Base-by-base conservation (phyloP, 2,888 invertebrate species). In the Drosophila anomalipes region DNA sequence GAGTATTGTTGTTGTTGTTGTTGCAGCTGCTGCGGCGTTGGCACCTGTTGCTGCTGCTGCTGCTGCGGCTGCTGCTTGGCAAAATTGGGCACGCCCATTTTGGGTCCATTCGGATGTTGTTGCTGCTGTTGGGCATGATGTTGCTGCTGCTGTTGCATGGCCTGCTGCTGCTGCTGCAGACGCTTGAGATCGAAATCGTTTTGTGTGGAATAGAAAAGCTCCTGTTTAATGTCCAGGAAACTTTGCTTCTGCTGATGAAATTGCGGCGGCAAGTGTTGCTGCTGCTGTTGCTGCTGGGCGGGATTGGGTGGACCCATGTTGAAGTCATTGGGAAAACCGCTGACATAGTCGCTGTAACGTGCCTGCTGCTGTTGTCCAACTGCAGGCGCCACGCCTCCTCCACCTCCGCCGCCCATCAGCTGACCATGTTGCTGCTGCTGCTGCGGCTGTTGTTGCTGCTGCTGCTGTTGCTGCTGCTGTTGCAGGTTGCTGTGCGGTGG, bases 331-430 rank as follows among this genome's bases (percentile, higher is more conserved):
- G 92, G 94, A 74, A 95, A 95, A 64, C 95, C 95, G 79, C 94
- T 91, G 89, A 94, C 92, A 91, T 95, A 95, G 83, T 95, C 95
- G 44, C 94, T 95, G 82, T 95, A 95, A 0, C 95, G 95, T 19
- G 93, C 72, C 92, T 60, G 83, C 39, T 79, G 86, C 73, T 63
- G 63, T 19, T 83, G 86, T 12, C 70, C 82, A 22, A 47, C 53
- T 53, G 53, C 9, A 6, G 35, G 44, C 79, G 84, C 0, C 79
- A 37, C 56, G 5, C 32, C 52, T 12, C 52, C 52, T 2, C 52
- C 52, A 12, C 32, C 52, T 3, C 39, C 57, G n/a, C 91, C 88
- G 70, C 92, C 91, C 84, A 93, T 92, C 91, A 93, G 91, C 65
- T 93, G 91, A 26, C 67, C 78, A 68, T 87, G 86, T 47, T 81